A percentile compares a stretch with the other conserved stretches of the same genome.
Conservation (phyloP, 2,113 vertebrate genomes). For the Sapajus apella region DNA sequence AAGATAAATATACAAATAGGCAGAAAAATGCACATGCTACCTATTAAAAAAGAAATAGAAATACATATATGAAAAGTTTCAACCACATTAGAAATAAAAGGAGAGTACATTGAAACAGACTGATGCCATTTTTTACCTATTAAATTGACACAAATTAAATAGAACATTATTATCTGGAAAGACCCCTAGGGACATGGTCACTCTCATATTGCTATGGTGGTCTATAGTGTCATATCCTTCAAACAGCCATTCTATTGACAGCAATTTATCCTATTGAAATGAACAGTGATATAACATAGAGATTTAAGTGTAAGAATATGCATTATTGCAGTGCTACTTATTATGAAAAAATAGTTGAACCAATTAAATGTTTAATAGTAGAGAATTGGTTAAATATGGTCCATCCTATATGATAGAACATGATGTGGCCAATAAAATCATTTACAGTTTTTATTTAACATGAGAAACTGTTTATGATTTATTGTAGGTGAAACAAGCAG, state of each 20-base stretch:
- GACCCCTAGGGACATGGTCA: not conserved
- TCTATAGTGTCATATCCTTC: not conserved
- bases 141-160: not conserved
- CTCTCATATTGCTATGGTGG: not conserved
- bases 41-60: slow-evolving; percentile 2
- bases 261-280: not conserved
- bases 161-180: not conserved
- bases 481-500: slow-evolving; percentile 34
- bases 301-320: not conserved
- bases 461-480: slow-evolving; percentile 30
- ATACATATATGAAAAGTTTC: not conserved
- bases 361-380: not conserved
- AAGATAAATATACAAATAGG: not conserved
- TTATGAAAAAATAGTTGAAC: slow-evolving; percentile 33
- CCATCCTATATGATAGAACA: not conserved
- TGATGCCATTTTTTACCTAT: not conserved
- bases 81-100: not conserved
- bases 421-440: slow-evolving; percentile 37
- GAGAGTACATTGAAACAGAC: not conserved
- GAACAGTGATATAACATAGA: not conserved
- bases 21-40: not conserved
- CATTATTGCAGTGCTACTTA: not conserved
- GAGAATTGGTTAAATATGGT: not conserved
- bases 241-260: not conserved
- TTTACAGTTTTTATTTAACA: slow-evolving; percentile 38